Evolutionary conservation across 2,113 vertebrate genomes (phyloP).

Genomic region (Phalacrocorax pelagicus): DNA sequence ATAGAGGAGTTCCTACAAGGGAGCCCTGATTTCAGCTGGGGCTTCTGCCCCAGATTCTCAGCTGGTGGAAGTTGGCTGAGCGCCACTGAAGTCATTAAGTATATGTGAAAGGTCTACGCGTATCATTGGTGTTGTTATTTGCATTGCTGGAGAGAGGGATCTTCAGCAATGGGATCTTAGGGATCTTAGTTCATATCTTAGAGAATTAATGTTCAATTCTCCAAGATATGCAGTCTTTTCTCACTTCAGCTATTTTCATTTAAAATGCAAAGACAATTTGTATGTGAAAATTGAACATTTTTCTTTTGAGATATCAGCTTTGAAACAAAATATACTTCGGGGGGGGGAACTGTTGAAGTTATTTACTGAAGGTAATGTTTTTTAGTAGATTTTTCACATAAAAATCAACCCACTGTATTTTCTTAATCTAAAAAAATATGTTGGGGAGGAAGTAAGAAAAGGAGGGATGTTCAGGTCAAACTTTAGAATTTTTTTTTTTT

Average conservation of each 20-base stretch:
- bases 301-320: background rate
- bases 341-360: background rate
- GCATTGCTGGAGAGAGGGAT: background rate
- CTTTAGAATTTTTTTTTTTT: too few relatives aligned
- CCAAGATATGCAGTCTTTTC: background rate
- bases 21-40: background rate
- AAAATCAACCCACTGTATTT: background rate
- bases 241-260: background rate
- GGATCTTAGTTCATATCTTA: background rate
- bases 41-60: constrained; percentile 31
- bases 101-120: background rate
- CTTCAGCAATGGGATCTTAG: background rate
- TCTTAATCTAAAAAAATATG: background rate
- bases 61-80: background rate
- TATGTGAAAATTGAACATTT: background rate
- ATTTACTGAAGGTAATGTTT: background rate
- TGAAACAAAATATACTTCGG: background rate
- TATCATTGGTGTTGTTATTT: background rate
- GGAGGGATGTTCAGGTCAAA: background rate
- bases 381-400: background rate
- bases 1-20: background rate
- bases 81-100: background rate
- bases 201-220: background rate
- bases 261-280: background rate
- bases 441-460: background rate